A percentile compares a stretch with the other conserved stretches of the same genome.
Evolutionary conservation across 2,888 invertebrate species (phyloP).

Genomic region (Amiota mariae): DNA sequence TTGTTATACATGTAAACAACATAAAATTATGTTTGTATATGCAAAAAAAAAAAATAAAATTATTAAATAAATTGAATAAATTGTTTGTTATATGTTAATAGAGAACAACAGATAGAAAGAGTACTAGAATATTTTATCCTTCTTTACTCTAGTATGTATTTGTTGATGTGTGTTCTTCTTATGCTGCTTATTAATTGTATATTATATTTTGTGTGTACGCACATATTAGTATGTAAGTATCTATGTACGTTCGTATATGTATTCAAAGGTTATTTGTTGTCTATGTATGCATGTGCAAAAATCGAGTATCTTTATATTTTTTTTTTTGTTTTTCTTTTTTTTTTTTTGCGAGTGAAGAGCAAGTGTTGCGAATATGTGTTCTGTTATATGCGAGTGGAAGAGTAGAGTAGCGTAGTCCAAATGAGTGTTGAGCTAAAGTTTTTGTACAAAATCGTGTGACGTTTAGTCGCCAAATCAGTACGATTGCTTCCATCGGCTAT

Average conservation of each 20-base stretch:
- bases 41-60: too few species aligned
- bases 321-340: slow-evolving; percentile 31
- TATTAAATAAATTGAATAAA: not conserved
- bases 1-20: not conserved
- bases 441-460: slow-evolving; percentile 57
- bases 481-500: slow-evolving; percentile 52
- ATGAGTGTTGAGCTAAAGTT: slow-evolving; percentile 52
- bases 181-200: not conserved
- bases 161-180: not conserved
- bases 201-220: not conserved
- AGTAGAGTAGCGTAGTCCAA: slow-evolving; percentile 1
- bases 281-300: slow-evolving; percentile 39
- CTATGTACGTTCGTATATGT: not conserved
- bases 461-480: slow-evolving; percentile 58
- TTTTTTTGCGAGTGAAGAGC: slow-evolving; percentile 29
- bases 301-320: slow-evolving; percentile 33
- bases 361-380: not conserved
- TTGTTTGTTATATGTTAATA: not conserved
- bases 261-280: slow-evolving; percentile 8
- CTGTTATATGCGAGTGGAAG: not conserved
- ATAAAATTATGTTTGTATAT: too few species aligned
- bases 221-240: not conserved
- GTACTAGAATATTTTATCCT: not conserved
- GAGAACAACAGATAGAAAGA: not conserved
- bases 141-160: slow-evolving; percentile 24